Percentiles rank a stretch among this genome's conserved stretches.
Evolutionary conservation across 2,888 invertebrate species (phyloP).

Genomic region (Euproctis similis): DNA sequence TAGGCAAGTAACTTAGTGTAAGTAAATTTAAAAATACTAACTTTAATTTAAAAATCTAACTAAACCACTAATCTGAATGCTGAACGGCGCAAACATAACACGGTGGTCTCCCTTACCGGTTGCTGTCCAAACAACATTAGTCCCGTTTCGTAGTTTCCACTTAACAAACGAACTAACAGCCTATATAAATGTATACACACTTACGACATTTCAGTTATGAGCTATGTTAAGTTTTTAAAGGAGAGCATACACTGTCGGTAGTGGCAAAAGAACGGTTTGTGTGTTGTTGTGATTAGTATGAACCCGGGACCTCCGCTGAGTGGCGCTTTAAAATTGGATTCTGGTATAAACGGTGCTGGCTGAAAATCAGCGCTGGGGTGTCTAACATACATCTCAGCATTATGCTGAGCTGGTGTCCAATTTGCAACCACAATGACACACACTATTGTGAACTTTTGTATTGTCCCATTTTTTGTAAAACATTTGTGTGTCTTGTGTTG

Average conservation of each 20-base stretch:
- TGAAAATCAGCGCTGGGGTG: too few relatives aligned
- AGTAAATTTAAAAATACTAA: slow-evolving; percentile 4
- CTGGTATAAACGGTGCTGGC: too few relatives aligned
- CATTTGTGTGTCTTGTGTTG: too few relatives aligned
- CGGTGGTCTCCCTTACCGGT: slow-evolving; percentile 61
- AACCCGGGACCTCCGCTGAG: slow-evolving; percentile 54
- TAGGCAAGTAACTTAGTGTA: background rate
- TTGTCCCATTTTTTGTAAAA: too few relatives aligned
- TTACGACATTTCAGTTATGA: slow-evolving; percentile 30
- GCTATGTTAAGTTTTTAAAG: slow-evolving; percentile 40
- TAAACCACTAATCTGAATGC: slow-evolving; percentile 42
- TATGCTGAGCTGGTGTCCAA: too few relatives aligned
- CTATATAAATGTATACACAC: slow-evolving; percentile 5
- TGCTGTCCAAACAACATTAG: slow-evolving; percentile 58
- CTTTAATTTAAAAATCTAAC: slow-evolving; percentile 45
- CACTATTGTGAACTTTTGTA: too few relatives aligned
- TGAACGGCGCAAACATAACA: slow-evolving; percentile 55
- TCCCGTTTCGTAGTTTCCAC: slow-evolving; percentile 26
- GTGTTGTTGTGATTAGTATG: slow-evolving; percentile 59
- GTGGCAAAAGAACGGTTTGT: slow-evolving; percentile 49
- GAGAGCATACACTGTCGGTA: slow-evolving; percentile 51
- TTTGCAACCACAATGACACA: too few relatives aligned
- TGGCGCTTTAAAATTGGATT: slow-evolving; percentile 42
- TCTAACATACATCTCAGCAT: too few relatives aligned
- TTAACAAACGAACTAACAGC: slow-evolving; percentile 27